These are phyloP conservation scores for Paedocypris micromegethes DNA, from an alignment of 2,797 vertebrate genomes.

Conservation along the genomic window DNA sequence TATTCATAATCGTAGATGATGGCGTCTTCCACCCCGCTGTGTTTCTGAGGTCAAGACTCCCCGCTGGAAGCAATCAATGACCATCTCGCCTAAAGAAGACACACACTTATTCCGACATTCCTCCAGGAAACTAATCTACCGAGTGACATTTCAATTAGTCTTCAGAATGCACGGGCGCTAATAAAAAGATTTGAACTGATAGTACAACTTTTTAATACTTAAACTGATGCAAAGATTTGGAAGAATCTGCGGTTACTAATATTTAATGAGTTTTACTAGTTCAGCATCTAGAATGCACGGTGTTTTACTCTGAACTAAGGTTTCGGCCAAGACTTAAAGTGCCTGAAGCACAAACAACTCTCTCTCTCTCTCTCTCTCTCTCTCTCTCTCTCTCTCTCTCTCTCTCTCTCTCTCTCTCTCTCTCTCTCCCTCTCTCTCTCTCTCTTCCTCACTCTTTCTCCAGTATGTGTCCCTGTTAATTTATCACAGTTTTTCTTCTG, in stretches of 20 bases:
- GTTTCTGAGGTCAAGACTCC: slow-evolving; percentile 36
- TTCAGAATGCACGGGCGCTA: slow-evolving; percentile 56
- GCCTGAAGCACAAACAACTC: not conserved
- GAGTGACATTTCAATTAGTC: slow-evolving; percentile 77
- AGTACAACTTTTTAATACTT: slow-evolving; percentile 66
- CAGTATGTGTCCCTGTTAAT: no score
- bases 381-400: not conserved
- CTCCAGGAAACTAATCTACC: slow-evolving; percentile 51
- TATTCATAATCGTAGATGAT: slow-evolving; percentile 26
- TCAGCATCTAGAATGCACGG: no score
- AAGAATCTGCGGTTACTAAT: slow-evolving; percentile 42
- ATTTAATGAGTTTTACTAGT: slow-evolving; percentile 23
- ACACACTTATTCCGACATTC: slow-evolving; percentile 56
- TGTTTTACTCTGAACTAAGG: no score
- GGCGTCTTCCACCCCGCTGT: slow-evolving; percentile 30
- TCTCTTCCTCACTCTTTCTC: no score
- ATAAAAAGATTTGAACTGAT: slow-evolving; percentile 67
- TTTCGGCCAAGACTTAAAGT: no score
- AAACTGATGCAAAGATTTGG: slow-evolving; percentile 48
- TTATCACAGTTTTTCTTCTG: no score
- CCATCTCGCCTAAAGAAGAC: slow-evolving; percentile 53
- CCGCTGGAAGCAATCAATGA: slow-evolving; percentile 54
- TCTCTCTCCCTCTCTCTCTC: no score
- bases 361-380: not conserved
- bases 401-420: no score